Conservation (phyloP, 2,888 invertebrate species). For the Tetheella fluctuosa region DNA sequence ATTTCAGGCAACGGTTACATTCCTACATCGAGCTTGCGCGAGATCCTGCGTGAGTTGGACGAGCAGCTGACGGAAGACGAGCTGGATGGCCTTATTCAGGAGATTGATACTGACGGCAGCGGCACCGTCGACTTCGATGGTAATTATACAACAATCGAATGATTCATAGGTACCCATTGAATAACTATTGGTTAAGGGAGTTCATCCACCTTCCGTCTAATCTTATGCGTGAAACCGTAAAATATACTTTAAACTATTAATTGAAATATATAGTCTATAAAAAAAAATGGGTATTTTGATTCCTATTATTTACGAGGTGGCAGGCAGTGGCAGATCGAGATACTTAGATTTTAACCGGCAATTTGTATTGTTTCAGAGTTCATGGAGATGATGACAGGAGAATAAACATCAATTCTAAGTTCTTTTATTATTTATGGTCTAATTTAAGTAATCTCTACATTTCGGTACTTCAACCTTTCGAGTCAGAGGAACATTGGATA, state of each 20-base stretch:
- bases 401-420: constrained; percentile 84
- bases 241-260: too few species aligned
- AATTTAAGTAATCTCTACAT: constrained; percentile 72
- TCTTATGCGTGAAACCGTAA: too few species aligned
- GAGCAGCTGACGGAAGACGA: constrained; percentile 97
- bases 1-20: constrained; percentile 93
- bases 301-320: too few species aligned
- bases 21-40: constrained; percentile 95
- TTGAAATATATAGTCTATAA: too few species aligned
- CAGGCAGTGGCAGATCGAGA: neutral
- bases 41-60: constrained; percentile 97
- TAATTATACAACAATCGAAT: constrained; percentile 57
- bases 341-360: constrained; percentile 7
- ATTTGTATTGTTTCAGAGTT: constrained; percentile 89
- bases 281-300: too few species aligned
- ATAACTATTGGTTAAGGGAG: too few species aligned
- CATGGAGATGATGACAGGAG: constrained; percentile 98
- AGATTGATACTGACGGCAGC: constrained; percentile 99
- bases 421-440: constrained; percentile 68
- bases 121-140: constrained; percentile 99
- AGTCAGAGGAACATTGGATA: constrained; percentile 68
- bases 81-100: constrained; percentile 98
- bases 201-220: too few species aligned
- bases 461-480: constrained; percentile 74
- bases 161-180: constrained; percentile 8